Conservation (phyloP, 2,888 invertebrate species). For the Polydrusus pterygomalis region DNA sequence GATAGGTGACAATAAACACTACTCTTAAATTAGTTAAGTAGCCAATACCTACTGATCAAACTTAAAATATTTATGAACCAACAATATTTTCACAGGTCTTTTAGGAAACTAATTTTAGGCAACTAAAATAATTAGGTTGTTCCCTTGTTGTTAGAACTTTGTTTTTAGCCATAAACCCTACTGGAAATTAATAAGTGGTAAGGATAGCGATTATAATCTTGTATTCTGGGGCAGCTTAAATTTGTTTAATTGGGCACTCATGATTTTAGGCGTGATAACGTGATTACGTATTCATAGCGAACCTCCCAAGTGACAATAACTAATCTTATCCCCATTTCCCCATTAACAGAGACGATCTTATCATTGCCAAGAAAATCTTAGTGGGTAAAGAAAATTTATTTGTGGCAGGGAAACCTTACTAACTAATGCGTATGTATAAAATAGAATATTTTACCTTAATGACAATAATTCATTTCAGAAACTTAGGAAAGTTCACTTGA, state of each 20-base stretch:
- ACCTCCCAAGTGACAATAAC: slow-evolving; percentile 19
- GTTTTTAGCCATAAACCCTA: neutral
- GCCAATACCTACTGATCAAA: too few relatives aligned
- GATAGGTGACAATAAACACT: too few relatives aligned
- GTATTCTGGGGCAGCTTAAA: neutral
- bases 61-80: too few relatives aligned
- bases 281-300: slow-evolving; percentile 14
- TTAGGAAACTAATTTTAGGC: too few relatives aligned
- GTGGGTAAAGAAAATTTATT: slow-evolving; percentile 5
- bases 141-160: neutral
- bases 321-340: slow-evolving; percentile 13
- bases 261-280: slow-evolving; percentile 15
- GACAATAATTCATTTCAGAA: too few relatives aligned
- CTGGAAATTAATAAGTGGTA: neutral
- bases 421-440: neutral
- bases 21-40: too few relatives aligned
- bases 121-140: too few relatives aligned
- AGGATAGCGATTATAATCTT: slow-evolving; percentile 8
- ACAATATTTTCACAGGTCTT: too few relatives aligned
- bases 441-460: too few relatives aligned
- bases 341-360: slow-evolving; percentile 11
- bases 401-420: neutral
- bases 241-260: slow-evolving; percentile 9
- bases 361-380: slow-evolving; percentile 7
- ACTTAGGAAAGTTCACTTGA: too few relatives aligned